Conservation (phyloP, 2,888 invertebrate genomes). For the Drosophila heteroneura region DNA sequence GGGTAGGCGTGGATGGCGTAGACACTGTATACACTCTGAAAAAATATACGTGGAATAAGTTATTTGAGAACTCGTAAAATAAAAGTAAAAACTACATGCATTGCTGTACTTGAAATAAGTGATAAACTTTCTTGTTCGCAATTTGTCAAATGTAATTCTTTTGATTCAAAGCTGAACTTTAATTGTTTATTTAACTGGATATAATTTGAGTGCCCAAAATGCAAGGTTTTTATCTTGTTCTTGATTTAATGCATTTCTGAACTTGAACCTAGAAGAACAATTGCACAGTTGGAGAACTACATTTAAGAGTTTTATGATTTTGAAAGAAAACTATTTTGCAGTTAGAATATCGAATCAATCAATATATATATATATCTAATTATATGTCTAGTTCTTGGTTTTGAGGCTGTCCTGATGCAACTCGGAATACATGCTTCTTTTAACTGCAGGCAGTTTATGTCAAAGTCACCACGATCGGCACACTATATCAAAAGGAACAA, state of each 20-base stretch:
- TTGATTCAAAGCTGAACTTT: not conserved
- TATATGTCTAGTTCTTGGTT: too few species aligned
- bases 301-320: not conserved
- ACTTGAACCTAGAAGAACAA: not conserved
- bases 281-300: not conserved
- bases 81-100: not conserved
- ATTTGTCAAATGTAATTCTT: not conserved
- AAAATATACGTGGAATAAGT: too few species aligned
- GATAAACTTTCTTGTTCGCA: not conserved
- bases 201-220: not conserved
- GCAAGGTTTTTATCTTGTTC: not conserved
- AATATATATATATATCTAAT: too few species aligned
- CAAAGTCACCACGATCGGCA: not conserved
- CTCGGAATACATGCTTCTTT: too few species aligned
- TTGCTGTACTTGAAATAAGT: not conserved
- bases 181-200: not conserved
- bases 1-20: not conserved
- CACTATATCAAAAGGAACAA: not conserved
- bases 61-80: too few species aligned
- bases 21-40: slow-evolving; percentile 5
- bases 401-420: too few species aligned
- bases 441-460: not conserved
- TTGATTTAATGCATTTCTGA: not conserved
- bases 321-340: not conserved
- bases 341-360: not conserved